These are phyloP conservation scores for Bucorvus abyssinicus DNA, from an alignment of 2,797 vertebrate species.

Conservation along the genomic window DNA sequence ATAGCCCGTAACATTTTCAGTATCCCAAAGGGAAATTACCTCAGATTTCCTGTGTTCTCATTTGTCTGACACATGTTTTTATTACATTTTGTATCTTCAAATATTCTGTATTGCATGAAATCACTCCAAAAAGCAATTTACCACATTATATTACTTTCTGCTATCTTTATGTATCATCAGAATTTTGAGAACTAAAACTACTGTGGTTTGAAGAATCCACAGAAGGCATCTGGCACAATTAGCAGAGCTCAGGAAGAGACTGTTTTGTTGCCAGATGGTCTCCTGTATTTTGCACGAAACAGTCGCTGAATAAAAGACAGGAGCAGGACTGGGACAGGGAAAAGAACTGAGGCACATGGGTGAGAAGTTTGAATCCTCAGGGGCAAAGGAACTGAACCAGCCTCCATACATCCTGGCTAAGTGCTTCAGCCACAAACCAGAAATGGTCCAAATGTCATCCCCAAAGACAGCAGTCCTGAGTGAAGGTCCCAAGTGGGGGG, in stretches of 20 bases:
- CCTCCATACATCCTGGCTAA: neutral
- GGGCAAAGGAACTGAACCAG: neutral
- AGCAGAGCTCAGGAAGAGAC: conserved; percentile 16
- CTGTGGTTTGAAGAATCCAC: conserved; percentile 35
- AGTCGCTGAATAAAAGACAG: neutral
- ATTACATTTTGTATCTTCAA: conserved; percentile 48
- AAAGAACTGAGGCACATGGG: neutral
- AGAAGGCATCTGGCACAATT: conserved; percentile 48
- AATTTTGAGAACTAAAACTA: conserved; percentile 42
- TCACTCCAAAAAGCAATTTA: conserved; percentile 59
- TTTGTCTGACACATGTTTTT: conserved; percentile 53
- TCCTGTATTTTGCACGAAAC: neutral
- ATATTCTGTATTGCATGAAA: conserved; percentile 42
- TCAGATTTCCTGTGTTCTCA: conserved; percentile 45
- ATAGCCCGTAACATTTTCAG: neutral
- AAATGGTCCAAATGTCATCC: neutral
- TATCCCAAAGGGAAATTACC: conserved; percentile 58
- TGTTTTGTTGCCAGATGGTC: conserved; percentile 16
- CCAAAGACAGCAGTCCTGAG: neutral
- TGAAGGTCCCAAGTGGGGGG: neutral
- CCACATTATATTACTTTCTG: conserved; percentile 44
- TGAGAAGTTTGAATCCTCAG: neutral
- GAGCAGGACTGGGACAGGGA: neutral
- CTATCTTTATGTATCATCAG: conserved; percentile 58
- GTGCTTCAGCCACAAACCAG: neutral